These are phyloP conservation scores for Chelonia mydas DNA, from an alignment of 2,797 vertebrate genomes.

Conservation along the genomic window DNA sequence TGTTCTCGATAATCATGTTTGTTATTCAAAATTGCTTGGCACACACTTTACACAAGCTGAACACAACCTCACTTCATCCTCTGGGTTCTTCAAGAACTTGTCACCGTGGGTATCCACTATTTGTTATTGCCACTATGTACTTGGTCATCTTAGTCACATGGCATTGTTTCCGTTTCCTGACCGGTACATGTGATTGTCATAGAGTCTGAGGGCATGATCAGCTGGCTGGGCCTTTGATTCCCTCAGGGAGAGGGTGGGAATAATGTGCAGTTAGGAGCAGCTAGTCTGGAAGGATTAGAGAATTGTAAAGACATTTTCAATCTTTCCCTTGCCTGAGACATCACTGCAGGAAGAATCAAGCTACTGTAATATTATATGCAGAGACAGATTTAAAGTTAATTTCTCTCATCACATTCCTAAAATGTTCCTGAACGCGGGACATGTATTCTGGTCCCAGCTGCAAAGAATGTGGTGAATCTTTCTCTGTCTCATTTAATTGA, in stretches of 20 bases:
- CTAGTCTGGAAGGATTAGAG: background rate
- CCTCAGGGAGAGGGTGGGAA: background rate
- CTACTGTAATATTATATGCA: background rate
- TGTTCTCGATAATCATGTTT: background rate
- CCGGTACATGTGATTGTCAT: background rate
- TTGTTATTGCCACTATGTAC: background rate
- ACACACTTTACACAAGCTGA: background rate
- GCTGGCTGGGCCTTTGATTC: background rate
- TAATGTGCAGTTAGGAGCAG: background rate
- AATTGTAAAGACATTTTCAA: background rate
- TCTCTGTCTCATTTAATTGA: background rate
- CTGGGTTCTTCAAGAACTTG: background rate
- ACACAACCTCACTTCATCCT: background rate
- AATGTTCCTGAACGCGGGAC: background rate
- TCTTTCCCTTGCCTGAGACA: background rate
- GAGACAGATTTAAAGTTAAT: background rate
- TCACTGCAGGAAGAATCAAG: background rate
- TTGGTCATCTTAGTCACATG: background rate
- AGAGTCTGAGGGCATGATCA: background rate
- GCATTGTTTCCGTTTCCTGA: background rate
- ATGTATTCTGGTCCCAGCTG: background rate
- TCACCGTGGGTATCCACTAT: background rate
- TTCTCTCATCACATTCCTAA: background rate
- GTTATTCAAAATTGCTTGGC: background rate
- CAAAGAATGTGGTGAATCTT: background rate